These are phyloP conservation scores for Sebastes steindachneri DNA, from an alignment of 2,797 vertebrate species.

Conservation along the genomic window DNA sequence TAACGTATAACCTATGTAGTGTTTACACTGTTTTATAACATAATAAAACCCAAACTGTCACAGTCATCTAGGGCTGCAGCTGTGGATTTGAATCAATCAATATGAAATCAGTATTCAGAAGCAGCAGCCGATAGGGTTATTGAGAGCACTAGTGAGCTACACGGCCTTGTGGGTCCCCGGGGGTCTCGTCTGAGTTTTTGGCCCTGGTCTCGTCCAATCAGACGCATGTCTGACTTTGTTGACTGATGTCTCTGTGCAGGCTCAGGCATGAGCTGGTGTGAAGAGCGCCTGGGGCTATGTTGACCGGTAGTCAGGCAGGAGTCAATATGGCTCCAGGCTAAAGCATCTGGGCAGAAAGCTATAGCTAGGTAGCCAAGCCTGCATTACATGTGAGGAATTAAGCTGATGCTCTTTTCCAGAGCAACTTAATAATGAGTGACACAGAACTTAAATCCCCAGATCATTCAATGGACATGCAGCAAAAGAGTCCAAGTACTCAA, in stretches of 20 bases:
- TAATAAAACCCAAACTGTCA: not conserved
- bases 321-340: constrained; percentile 77
- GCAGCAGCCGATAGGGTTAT: constrained; percentile 35
- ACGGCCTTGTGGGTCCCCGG: constrained; percentile 41
- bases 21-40: not conserved
- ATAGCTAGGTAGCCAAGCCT: constrained; percentile 7
- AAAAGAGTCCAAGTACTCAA: not conserved
- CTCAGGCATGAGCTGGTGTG: constrained; percentile 46
- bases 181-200: constrained; percentile 48
- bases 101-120: constrained; percentile 66
- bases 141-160: constrained; percentile 30
- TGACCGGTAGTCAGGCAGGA: constrained; percentile 71
- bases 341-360: constrained; percentile 58
- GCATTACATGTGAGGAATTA: constrained; percentile 44
- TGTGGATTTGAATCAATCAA: constrained; percentile 37
- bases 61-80: constrained; percentile 20
- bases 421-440: constrained; percentile 46
- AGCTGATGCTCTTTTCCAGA: constrained; percentile 27
- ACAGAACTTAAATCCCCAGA: constrained; percentile 16
- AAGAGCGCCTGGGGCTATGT: constrained; percentile 69
- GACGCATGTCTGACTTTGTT: constrained; percentile 44
- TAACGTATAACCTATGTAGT: not conserved
- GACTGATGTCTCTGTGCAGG: constrained; percentile 64
- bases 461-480: constrained; percentile 6
- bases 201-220: constrained; percentile 55